Base-by-base conservation (phyloP, 1,140 invertebrate species). In the Cotesia chilonis region DNA sequence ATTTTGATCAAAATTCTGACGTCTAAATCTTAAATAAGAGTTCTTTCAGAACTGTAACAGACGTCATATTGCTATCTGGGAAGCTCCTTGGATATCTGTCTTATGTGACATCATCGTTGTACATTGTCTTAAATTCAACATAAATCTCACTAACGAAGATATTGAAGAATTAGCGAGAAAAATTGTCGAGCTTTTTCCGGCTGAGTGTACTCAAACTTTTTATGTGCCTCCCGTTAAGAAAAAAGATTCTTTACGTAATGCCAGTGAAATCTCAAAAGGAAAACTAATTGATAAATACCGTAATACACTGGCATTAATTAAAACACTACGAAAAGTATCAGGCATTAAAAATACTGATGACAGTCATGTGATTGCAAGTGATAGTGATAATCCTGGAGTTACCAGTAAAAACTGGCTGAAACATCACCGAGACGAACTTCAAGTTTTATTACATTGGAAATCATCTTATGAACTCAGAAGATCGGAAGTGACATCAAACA, bases 221-320 rank as follows among this genome's bases (percentile, higher is more conserved):
- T 60, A 60, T 20, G 57, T 60, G 5, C 57, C 57, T 60, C 57
- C 57, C 1, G 57, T 60, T 1, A 35, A 20, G 37, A 60, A 60
- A 60, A 60, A 60, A 20, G 28, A 17, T 14, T 60, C 17, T 17
- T 14, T 41, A 41, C 38, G 38, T 1, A 4, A 41, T 5, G 38
- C 1, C 0, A 41, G 28, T 36, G 60, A 63, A n/a, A 63, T 63
- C 4, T 63, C 60, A 9, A 63, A 14, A 63, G 60, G 60, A 4
- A 63, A 63, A 63, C n/a, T 63, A 36, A 4, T 20, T 1, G 60
- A 63, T 3, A 63, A 37, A 63, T 63, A 63, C n/a, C 60, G 60
- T 2, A 63, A 63, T 37, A 63, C 12, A 3, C 37, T 63, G 57
- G 28, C 57, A 55, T 9, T 4, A 5, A 60, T 60, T 9, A 0